Evolutionary conservation across 2,113 vertebrate genomes (phyloP), one percentile per base, ranked within the genome.

Genomic region (Pomatorhinus ruficollis): DNA sequence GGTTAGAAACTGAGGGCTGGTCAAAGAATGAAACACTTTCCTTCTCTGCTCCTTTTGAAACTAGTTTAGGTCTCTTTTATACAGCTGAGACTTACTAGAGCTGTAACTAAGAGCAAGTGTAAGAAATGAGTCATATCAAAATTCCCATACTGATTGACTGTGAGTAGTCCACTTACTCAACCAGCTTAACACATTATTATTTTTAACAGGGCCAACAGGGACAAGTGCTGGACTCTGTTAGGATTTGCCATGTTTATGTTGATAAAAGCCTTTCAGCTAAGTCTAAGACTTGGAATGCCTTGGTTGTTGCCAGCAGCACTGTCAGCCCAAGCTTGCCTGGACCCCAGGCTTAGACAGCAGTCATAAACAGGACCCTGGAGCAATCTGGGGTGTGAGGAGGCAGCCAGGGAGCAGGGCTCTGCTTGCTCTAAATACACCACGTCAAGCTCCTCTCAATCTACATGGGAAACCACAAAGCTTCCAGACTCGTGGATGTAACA

Each of bases 61-160:
- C 6, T n/a, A 66, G 61, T 52, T 64, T 35, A 84, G 28, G 15
- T 71, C 31, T 71, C n/a, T 74, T 50, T 63, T 37, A n/a, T 52
- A 56, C 52, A 92, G 37, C 37, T 44, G 37, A 69, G 74, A 70
- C 64, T 89, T 53, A 8, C 21, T 53, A 72, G 25, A 66, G 31
- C 82, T 91, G 39, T 88, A 69, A 88, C 60, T 92, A 86, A 93
- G 17, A 79, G 21, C n/a, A 72, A 91, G 80, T 42, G 47, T 87
- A 94, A 96, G 40, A 94, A 87, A 49, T 90, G 52, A 93, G 65
- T 90, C 82, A 65, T 27, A 88, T 69, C 61, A 91, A 66, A 49
- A 89, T 61, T 80, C 85, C 75, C 71, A 88, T 40, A 49, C 45
- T 44, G 81, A 93, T 22, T 56, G 59, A 89, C 68, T 70, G 49